phyloP scores from a whole-genome alignment of 2,797 vertebrate genomes.

The Eidolon dupreanum region DNA sequence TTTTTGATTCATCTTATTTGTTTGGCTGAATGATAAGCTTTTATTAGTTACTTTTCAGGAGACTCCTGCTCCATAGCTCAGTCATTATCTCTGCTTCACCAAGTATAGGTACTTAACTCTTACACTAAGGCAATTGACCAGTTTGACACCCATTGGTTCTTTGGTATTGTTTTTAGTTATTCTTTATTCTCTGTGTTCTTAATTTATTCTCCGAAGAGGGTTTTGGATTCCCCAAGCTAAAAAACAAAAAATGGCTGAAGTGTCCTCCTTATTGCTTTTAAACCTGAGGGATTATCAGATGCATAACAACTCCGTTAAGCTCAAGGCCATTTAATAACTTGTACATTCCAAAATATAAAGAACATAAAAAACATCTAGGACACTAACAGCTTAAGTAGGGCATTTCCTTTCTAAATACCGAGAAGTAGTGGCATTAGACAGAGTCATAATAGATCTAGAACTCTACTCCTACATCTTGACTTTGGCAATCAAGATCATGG shows the following conservation, averaged over 20 bases:
- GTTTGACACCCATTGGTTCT: not conserved
- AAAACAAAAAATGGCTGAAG: not conserved
- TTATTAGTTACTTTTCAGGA: conserved; percentile 23
- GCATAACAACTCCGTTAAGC: not conserved
- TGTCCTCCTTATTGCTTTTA: conserved; percentile 49
- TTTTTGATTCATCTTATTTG: not conserved
- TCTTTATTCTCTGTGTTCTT: conserved; percentile 51
- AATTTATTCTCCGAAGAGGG: conserved; percentile 28
- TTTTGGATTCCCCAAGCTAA: conserved; percentile 22
- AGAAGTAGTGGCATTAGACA: not conserved
- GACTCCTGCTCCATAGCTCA: not conserved
- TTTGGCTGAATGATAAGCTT: not conserved
- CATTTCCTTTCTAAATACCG: conserved; percentile 38
- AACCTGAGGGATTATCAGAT: conserved; percentile 52
- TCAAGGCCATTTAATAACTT: conserved; percentile 62
- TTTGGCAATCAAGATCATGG: not conserved
- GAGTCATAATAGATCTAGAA: not conserved
- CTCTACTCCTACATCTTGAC: not conserved
- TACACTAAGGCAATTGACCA: not conserved
- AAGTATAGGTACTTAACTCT: not conserved
- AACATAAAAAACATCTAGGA: conserved; percentile 50
- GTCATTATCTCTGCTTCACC: not conserved
- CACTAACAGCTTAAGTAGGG: conserved; percentile 57
- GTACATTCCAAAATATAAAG: not conserved
- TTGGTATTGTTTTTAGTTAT: conserved; percentile 37